Conservation (phyloP, 2,888 invertebrate genomes). For the Thalpophila matura region DNA sequence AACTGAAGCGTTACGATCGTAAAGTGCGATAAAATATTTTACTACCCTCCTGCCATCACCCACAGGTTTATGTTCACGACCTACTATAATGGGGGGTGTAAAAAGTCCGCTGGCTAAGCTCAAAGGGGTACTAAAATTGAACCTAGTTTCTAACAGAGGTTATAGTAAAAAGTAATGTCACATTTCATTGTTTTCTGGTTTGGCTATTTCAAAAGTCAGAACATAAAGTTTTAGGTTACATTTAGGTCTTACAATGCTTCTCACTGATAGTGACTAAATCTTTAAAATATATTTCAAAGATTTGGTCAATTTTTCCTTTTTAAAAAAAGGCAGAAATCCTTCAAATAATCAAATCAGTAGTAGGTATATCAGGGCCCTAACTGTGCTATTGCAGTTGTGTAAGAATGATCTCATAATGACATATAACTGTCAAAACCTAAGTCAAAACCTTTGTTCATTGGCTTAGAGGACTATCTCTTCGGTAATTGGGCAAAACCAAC, state of each 20-base stretch:
- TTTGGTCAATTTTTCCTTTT: too few relatives aligned
- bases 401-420: too few relatives aligned
- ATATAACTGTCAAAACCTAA: too few relatives aligned
- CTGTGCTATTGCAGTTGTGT: too few relatives aligned
- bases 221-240: background rate
- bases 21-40: constrained; percentile 82
- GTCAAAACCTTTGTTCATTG: too few relatives aligned
- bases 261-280: too few relatives aligned
- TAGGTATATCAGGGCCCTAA: too few relatives aligned
- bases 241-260: background rate
- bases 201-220: background rate
- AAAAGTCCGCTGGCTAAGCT: constrained; percentile 78
- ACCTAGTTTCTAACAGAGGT: constrained; percentile 49
- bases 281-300: background rate
- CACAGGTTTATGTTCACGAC: constrained; percentile 74
- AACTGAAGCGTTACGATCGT: constrained; percentile 71
- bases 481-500: too few relatives aligned
- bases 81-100: constrained; percentile 68
- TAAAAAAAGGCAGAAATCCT: too few relatives aligned
- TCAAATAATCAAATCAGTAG: too few relatives aligned
- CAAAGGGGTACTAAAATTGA: constrained; percentile 74
- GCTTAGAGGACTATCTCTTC: too few relatives aligned
- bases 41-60: constrained; percentile 67
- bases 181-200: constrained; percentile 26
- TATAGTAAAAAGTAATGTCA: constrained; percentile 34